Evolutionary conservation across 2,888 invertebrate genomes (phyloP).

Genomic region (Halocaridina rubra): DNA sequence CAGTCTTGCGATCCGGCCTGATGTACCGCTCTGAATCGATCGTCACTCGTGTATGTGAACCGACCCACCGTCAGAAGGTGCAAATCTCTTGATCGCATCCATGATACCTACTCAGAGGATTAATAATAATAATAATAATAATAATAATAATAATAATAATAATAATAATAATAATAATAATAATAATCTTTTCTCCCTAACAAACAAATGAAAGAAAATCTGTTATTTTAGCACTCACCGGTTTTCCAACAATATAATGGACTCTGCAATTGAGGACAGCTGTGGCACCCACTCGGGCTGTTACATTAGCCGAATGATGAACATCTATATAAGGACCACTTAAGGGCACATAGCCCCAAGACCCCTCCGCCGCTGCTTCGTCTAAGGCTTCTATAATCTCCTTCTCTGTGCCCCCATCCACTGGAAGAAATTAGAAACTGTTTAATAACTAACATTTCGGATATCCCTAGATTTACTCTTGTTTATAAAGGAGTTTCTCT

Average conservation of each 20-base stretch:
- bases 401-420: slow-evolving; percentile 48
- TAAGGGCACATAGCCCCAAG: slow-evolving; percentile 59
- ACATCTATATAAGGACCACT: slow-evolving; percentile 56
- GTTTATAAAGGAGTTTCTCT: too few relatives aligned
- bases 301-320: slow-evolving; percentile 47
- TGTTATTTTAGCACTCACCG: too few relatives aligned
- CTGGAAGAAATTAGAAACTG: slow-evolving; percentile 19
- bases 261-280: slow-evolving; percentile 60
- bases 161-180: too few relatives aligned
- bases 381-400: slow-evolving; percentile 55
- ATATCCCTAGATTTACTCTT: too few relatives aligned
- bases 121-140: too few relatives aligned
- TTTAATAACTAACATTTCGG: too few relatives aligned
- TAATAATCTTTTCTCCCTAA: too few relatives aligned
- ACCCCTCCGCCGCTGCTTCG: slow-evolving; percentile 49
- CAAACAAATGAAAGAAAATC: too few relatives aligned
- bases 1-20: slow-evolving; percentile 29
- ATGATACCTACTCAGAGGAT: slow-evolving; percentile 49
- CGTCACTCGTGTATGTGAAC: slow-evolving; percentile 62
- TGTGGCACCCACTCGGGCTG: slow-evolving; percentile 48
- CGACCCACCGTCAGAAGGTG: slow-evolving; percentile 62
- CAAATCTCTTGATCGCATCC: slow-evolving; percentile 55
- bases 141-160: too few relatives aligned
- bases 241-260: slow-evolving; percentile 57
- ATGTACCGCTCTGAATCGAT: slow-evolving; percentile 38